These are phyloP conservation scores for Catharus ustulatus DNA, from an alignment of 2,797 vertebrate genomes.

Conservation along the genomic window DNA sequence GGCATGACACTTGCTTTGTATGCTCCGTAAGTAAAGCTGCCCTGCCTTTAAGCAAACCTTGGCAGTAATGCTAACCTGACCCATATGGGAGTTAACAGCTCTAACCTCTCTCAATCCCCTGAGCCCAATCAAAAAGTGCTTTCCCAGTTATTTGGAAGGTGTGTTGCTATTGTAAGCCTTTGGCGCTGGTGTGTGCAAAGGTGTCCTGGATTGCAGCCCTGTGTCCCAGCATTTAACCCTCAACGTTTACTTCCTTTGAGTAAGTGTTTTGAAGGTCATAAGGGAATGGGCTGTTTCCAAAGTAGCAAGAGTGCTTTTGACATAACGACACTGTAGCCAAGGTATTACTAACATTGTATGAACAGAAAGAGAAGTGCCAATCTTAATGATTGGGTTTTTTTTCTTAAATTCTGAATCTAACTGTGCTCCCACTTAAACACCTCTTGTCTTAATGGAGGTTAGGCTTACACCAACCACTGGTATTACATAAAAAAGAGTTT, in stretches of 20 bases:
- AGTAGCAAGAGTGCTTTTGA: background rate
- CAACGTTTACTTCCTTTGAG: accelerated
- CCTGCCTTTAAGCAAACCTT: background rate
- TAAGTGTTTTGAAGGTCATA: background rate
- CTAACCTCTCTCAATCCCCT: background rate
- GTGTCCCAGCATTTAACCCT: background rate
- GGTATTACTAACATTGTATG: background rate
- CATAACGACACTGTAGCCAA: background rate
- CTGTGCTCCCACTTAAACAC: background rate
- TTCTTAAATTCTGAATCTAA: background rate
- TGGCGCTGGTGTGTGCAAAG: background rate
- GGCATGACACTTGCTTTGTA: slow-evolving; percentile 99
- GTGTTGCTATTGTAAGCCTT: slow-evolving; percentile 18
- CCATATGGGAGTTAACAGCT: background rate
- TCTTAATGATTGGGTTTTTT: background rate
- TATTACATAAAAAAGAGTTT: background rate
- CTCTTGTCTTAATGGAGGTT: background rate
- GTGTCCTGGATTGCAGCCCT: background rate
- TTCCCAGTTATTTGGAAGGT: slow-evolving; percentile 23
- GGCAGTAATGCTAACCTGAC: background rate
- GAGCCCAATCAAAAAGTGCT: slow-evolving; percentile 17
- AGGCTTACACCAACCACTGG: background rate
- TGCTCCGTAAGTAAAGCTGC: slow-evolving; percentile 85
- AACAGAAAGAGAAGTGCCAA: background rate
- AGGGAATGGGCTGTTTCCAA: background rate